phyloP scores from a whole-genome alignment of 1,140 invertebrate species.

The Drosophila sturtevanti region DNA sequence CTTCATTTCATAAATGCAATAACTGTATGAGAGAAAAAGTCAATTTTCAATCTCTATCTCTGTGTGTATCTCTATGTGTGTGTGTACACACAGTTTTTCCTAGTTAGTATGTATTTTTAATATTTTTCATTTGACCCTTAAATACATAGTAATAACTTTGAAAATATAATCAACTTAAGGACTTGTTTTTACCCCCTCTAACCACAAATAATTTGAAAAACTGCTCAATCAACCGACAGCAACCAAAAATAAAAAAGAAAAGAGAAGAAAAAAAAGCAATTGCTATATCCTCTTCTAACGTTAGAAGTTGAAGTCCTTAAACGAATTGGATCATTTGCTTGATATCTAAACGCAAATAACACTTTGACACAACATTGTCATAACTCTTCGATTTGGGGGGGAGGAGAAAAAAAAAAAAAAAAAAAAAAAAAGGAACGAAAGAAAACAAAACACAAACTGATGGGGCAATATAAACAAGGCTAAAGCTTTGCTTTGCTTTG shows the following conservation, averaged over 20 bases:
- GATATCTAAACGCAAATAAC: slow-evolving; percentile 57
- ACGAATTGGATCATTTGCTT: slow-evolving; percentile 52
- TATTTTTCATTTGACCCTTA: not conserved
- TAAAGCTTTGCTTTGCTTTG: slow-evolving; percentile 27
- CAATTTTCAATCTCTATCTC: not conserved
- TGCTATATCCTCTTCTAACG: slow-evolving; percentile 48
- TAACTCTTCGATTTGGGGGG: slow-evolving; percentile 35
- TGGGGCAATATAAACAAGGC: slow-evolving; percentile 42
- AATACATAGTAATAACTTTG: not conserved
- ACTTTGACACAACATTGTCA: slow-evolving; percentile 65
- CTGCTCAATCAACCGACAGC: slow-evolving; percentile 47
- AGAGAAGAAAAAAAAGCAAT: slow-evolving; percentile 21
- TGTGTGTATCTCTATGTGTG: not conserved
- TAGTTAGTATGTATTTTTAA: not conserved
- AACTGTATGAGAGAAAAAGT: not conserved
- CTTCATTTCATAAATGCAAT: not conserved
- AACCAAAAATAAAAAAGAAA: slow-evolving; percentile 22
- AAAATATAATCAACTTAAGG: not conserved
- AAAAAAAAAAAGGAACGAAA: not conserved
- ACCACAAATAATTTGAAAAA: not conserved
- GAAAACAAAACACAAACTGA: not conserved
- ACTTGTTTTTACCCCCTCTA: not conserved
- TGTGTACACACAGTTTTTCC: not conserved
- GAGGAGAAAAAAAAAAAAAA: not conserved
- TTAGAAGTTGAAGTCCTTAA: slow-evolving; percentile 27